phyloP scores from a whole-genome alignment of 1,140 invertebrate species.

The Aphelenchoides besseyi region DNA sequence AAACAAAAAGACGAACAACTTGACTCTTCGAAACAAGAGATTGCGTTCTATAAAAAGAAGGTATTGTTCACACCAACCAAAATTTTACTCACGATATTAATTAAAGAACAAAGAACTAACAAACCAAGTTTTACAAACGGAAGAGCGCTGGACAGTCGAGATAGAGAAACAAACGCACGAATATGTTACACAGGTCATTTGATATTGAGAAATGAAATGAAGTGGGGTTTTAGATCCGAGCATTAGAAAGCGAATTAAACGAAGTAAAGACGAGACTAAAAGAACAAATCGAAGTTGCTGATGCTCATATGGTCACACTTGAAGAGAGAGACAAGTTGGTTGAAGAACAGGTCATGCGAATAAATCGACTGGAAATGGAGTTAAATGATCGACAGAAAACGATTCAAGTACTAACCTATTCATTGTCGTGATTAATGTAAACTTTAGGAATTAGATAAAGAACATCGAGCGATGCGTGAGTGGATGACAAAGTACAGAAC shows the following conservation, averaged over 20 bases:
- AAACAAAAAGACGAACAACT: conserved; percentile 39
- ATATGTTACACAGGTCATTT: conserved; percentile 47
- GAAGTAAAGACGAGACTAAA: conserved; percentile 14
- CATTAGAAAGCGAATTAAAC: conserved; percentile 20
- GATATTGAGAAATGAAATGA: too few relatives aligned
- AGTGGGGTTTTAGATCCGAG: conserved; percentile 19
- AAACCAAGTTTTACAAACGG: conserved; percentile 60
- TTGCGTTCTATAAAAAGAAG: conserved; percentile 61
- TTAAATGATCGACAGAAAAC: conserved; percentile 34
- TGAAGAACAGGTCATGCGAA: conserved; percentile 25
- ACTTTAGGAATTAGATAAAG: conserved; percentile 41
- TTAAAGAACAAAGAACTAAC: conserved; percentile 55
- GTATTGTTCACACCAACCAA: neutral
- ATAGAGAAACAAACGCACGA: conserved; percentile 55
- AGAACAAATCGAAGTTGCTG: conserved; percentile 25
- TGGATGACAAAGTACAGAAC: conserved; percentile 59
- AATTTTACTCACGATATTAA: neutral
- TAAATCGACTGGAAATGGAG: conserved; percentile 39
- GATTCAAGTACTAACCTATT: conserved; percentile 26
- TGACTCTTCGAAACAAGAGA: conserved; percentile 55
- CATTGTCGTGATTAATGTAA: conserved; percentile 8
- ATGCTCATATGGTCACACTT: conserved; percentile 12
- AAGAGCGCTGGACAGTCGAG: conserved; percentile 60
- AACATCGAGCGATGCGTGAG: conserved; percentile 38
- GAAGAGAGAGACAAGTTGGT: conserved; percentile 31